Percentiles rank a stretch among this genome's conserved stretches.
Conservation (phyloP, 1,140 invertebrate genomes). For the Cyclargus thomasi region DNA sequence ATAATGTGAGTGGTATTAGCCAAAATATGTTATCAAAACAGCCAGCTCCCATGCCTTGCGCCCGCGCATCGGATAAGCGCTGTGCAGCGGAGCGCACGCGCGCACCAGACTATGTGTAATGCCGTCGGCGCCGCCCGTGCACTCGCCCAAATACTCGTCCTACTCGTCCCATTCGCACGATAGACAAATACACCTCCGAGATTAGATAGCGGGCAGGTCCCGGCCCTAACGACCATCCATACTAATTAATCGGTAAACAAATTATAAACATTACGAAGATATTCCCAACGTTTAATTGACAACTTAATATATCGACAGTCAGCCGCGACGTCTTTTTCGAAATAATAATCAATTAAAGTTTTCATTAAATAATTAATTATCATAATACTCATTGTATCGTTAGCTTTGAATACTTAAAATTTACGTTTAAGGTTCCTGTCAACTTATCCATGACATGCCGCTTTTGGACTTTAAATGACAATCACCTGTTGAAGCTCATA, state of each 20-base stretch:
- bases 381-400: background rate
- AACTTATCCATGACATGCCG: too few species aligned
- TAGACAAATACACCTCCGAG: conserved; percentile 8
- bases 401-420: background rate
- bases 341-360: background rate
- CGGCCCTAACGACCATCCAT: background rate
- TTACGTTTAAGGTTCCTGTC: too few species aligned
- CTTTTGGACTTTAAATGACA: too few species aligned
- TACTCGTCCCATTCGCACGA: conserved; percentile 19
- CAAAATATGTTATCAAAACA: too few species aligned
- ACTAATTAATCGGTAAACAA: background rate
- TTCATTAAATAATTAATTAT: background rate
- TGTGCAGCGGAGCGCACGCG: conserved; percentile 53
- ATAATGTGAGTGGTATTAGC: too few species aligned
- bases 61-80: conserved; percentile 41
- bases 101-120: conserved; percentile 64
- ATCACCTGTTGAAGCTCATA: too few species aligned
- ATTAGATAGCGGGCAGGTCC: conserved; percentile 16
- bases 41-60: background rate
- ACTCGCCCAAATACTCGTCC: background rate
- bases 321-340: background rate
- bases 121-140: conserved; percentile 46
- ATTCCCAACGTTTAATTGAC: background rate
- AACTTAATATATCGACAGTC: background rate
- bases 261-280: background rate